A percentile compares a stretch with the other conserved stretches of the same genome.
These are phyloP conservation scores for Ips typographus DNA, from an alignment of 1,140 invertebrate species.

Conservation along the genomic window DNA sequence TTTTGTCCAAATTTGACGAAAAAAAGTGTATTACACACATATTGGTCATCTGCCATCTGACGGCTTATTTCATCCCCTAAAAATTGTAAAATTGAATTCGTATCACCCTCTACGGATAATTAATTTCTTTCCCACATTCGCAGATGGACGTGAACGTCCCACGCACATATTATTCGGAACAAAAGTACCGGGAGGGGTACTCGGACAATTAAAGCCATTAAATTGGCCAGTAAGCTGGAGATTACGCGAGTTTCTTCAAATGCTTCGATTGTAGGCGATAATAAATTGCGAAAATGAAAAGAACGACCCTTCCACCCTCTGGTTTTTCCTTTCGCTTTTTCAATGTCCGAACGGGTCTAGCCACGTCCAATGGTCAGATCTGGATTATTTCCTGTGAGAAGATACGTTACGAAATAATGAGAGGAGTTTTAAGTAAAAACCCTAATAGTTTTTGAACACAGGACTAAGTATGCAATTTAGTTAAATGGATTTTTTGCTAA, in stretches of 20 bases:
- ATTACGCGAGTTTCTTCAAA: slow-evolving; percentile 44
- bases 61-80: slow-evolving; percentile 17
- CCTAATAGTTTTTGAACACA: too few relatives aligned
- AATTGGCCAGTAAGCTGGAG: slow-evolving; percentile 43
- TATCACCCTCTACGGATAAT: slow-evolving; percentile 17
- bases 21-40: too few relatives aligned
- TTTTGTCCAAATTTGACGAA: too few relatives aligned
- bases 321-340: neutral
- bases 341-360: neutral
- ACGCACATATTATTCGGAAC: slow-evolving; percentile 34
- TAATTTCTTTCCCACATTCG: slow-evolving; percentile 32
- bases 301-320: neutral
- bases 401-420: neutral
- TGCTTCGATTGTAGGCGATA: slow-evolving; percentile 39
- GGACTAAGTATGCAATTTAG: too few relatives aligned
- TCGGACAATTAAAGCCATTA: slow-evolving; percentile 46
- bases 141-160: slow-evolving; percentile 37
- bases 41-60: slow-evolving; percentile 9
- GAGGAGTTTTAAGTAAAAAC: too few relatives aligned
- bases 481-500: too few relatives aligned
- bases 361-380: neutral
- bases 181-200: slow-evolving; percentile 20
- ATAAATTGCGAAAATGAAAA: slow-evolving; percentile 31
- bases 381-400: neutral
- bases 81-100: slow-evolving; percentile 20